phyloP scores from a whole-genome alignment of 2,888 invertebrate genomes.

The Dicranocentrus wangi region DNA sequence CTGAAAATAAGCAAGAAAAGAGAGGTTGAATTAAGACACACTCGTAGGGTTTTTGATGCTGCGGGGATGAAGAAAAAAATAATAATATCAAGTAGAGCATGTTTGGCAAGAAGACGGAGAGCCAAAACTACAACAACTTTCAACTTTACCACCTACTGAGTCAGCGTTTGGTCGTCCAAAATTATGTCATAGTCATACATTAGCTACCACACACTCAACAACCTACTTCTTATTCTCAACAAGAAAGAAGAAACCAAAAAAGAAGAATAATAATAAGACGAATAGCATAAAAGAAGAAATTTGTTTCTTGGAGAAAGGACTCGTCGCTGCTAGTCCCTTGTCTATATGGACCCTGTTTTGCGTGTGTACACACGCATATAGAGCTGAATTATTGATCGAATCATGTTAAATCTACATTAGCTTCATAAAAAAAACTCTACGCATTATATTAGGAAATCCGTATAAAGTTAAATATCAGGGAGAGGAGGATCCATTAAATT shows the following conservation, averaged over 20 bases:
- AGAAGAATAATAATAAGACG: too few relatives aligned
- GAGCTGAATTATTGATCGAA: constrained; percentile 59
- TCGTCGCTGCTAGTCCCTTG: too few relatives aligned
- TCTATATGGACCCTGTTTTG: background rate
- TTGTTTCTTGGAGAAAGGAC: background rate
- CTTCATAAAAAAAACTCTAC: constrained; percentile 17
- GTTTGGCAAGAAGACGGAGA: constrained; percentile 56
- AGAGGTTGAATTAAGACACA: too few relatives aligned
- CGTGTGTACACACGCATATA: too few relatives aligned
- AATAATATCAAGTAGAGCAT: background rate
- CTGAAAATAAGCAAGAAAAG: too few relatives aligned
- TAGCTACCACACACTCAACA: too few relatives aligned
- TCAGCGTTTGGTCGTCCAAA: constrained; percentile 42
- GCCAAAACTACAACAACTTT: too few relatives aligned
- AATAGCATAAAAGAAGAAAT: too few relatives aligned
- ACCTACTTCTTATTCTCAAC: background rate
- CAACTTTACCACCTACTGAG: constrained; percentile 52
- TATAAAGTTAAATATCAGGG: constrained; percentile 42
- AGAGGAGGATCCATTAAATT: constrained; percentile 30
- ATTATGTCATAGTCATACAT: constrained; percentile 32
- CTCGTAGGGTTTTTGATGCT: too few relatives aligned
- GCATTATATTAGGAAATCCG: constrained; percentile 5
- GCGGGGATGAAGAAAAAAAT: too few relatives aligned
- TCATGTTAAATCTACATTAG: constrained; percentile 52
- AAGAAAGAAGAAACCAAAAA: too few relatives aligned